phyloP scores from a whole-genome alignment of 2,113 vertebrate genomes.

The Lates calcarifer region DNA sequence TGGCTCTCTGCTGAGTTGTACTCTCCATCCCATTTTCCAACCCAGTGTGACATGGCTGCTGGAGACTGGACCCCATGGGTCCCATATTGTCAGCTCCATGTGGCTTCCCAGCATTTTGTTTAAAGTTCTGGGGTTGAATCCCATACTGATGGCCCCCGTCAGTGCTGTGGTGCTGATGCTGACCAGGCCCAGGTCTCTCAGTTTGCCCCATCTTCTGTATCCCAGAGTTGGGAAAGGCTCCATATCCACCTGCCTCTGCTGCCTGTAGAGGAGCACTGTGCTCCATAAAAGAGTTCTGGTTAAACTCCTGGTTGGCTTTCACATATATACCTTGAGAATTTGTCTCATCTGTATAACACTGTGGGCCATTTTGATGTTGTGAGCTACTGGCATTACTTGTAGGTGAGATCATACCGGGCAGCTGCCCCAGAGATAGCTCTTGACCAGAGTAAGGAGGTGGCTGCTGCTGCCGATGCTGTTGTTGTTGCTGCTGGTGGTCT shows the following conservation, averaged over 20 bases:
- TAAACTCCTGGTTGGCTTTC: conserved; percentile 85
- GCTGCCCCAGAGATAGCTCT: conserved; percentile 75
- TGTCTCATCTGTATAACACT: conserved; percentile 81
- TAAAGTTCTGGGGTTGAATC: conserved; percentile 65
- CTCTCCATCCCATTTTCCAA: conserved; percentile 79
- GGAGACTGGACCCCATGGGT: conserved; percentile 41
- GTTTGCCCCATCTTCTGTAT: conserved; percentile 77
- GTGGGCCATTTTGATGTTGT: conserved; percentile 81
- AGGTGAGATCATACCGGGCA: conserved; percentile 79
- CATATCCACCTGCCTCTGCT: conserved; percentile 71
- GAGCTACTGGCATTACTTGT: conserved; percentile 80
- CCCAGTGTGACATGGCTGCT: conserved; percentile 57
- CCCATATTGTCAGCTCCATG: conserved; percentile 50
- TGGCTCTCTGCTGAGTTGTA: conserved; percentile 62
- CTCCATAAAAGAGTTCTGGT: conserved; percentile 82
- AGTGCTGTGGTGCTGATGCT: conserved; percentile 56
- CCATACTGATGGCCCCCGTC: conserved; percentile 66
- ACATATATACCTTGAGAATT: conserved; percentile 84
- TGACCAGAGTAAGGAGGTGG: conserved; percentile 70
- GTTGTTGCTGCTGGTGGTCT: conserved; percentile 81
- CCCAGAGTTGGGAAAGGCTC: conserved; percentile 74
- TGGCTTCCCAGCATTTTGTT: conserved; percentile 62
- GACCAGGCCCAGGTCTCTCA: conserved; percentile 65
- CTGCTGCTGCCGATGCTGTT: conserved; percentile 73
- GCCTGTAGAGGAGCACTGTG: conserved; percentile 69